Conservation (phyloP, 2,113 vertebrate species). For the Albula goreensis region DNA sequence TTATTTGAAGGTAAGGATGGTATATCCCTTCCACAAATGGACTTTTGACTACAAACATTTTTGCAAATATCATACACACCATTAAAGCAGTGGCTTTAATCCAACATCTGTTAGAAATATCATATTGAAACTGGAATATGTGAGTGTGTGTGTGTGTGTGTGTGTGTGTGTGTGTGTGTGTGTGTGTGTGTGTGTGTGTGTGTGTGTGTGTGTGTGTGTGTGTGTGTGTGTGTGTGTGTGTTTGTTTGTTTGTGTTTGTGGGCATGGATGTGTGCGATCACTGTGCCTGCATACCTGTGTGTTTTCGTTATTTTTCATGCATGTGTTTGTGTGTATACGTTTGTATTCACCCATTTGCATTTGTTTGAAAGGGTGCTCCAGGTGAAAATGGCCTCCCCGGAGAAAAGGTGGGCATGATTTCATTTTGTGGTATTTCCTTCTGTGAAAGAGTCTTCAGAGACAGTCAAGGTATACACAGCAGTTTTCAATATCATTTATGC, state of each 20-base stretch:
- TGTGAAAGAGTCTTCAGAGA: neutral
- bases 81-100: too few species aligned
- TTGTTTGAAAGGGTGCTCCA: constrained; percentile 69
- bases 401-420: constrained; percentile 59
- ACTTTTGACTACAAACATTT: neutral
- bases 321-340: neutral
- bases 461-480: neutral
- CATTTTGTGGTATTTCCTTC: neutral
- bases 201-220: neutral
- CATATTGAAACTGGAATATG: too few species aligned
- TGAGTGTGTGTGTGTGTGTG: too few species aligned
- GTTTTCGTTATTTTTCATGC: too few species aligned
- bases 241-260: too few species aligned
- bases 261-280: too few species aligned
- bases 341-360: neutral
- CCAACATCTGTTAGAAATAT: too few species aligned
- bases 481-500: neutral
- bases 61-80: too few species aligned
- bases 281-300: neutral
- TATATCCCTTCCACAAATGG: neutral
- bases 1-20: constrained; percentile 60
- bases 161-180: too few species aligned
- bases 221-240: neutral
- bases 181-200: neutral
- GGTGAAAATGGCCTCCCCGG: constrained; percentile 73